phyloP scores from a whole-genome alignment of 2,113 vertebrate species.

The Geococcyx californianus region DNA sequence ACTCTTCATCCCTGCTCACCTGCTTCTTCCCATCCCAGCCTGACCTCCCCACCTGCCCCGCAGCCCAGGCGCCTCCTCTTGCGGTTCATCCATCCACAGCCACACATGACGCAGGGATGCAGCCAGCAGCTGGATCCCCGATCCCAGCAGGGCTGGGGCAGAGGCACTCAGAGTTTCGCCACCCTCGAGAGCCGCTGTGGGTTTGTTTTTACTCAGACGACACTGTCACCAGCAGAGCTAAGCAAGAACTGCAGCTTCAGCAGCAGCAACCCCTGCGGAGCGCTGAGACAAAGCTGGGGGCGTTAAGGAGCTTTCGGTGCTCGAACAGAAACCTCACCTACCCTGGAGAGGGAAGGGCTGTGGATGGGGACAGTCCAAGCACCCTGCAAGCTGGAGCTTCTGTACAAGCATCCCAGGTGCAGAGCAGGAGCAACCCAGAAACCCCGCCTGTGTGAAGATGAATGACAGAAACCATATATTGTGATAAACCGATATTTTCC shows the following conservation, averaged over 20 bases:
- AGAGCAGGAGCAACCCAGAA: background rate
- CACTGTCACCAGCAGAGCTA: constrained; percentile 52
- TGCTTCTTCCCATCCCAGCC: background rate
- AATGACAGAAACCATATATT: background rate
- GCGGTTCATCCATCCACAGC: fast-evolving
- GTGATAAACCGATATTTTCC: fast-evolving
- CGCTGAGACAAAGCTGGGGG: fast-evolving
- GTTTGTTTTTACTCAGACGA: background rate
- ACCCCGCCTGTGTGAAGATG: background rate
- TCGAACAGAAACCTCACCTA: background rate
- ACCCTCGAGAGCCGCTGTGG: fast-evolving
- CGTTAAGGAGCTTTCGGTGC: background rate
- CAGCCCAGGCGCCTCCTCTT: background rate
- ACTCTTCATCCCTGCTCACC: background rate
- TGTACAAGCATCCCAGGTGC: background rate
- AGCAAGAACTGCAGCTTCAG: constrained; percentile 8
- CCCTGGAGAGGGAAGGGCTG: fast-evolving
- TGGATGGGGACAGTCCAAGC: fast-evolving
- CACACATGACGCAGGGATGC: fast-evolving
- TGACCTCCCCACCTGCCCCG: background rate
- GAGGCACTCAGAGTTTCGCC: fast-evolving
- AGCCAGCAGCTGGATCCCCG: background rate
- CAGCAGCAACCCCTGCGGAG: fast-evolving
- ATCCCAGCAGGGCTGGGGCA: fast-evolving
- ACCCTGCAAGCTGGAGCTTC: fast-evolving